A percentile compares a stretch with the other conserved stretches of the same genome.
Evolutionary conservation across 1,140 invertebrate genomes (phyloP).

Genomic region (Drosophila mayri): DNA sequence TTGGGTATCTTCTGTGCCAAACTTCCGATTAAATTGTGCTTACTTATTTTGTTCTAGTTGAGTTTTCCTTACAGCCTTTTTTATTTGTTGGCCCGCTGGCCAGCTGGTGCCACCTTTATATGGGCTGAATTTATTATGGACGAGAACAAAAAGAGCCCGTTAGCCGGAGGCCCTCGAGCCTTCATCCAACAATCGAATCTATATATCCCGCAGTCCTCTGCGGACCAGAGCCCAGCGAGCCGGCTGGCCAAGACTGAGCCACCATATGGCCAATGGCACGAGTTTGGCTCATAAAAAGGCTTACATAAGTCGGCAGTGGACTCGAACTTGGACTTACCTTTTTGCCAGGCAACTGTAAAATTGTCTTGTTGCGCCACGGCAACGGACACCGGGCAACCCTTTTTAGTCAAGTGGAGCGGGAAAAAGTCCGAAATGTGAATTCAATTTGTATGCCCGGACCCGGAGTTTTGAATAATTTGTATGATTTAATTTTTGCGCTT

Average conservation of each 20-base stretch:
- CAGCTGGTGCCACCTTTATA: constrained; percentile 82
- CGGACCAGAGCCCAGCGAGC: constrained; percentile 24
- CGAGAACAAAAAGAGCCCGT: constrained; percentile 69
- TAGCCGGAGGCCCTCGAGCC: constrained; percentile 31
- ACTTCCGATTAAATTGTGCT: constrained; percentile 13
- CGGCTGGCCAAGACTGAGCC: constrained; percentile 34
- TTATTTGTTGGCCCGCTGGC: constrained; percentile 66
- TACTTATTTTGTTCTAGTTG: constrained; percentile 58
- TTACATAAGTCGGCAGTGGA: constrained; percentile 61
- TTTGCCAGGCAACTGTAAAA: constrained; percentile 80
- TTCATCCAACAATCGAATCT: constrained; percentile 28
- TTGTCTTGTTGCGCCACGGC: constrained; percentile 68
- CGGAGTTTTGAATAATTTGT: constrained; percentile 77
- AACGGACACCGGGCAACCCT: constrained; percentile 51
- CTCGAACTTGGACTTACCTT: constrained; percentile 57
- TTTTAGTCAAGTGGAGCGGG: constrained; percentile 43
- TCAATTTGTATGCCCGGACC: constrained; percentile 66
- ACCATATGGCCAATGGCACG: constrained; percentile 79
- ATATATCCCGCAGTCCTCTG: constrained; percentile 56
- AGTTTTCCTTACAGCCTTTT: constrained; percentile 62
- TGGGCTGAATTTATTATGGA: constrained; percentile 80
- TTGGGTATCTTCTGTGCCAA: constrained; percentile 31
- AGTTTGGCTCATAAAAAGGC: constrained; percentile 80
- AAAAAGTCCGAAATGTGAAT: constrained; percentile 60
- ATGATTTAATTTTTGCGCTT: constrained; percentile 77